These are phyloP conservation scores for Geopemphigus sp. DNA, from an alignment of 1,140 invertebrate genomes.

Conservation along the genomic window DNA sequence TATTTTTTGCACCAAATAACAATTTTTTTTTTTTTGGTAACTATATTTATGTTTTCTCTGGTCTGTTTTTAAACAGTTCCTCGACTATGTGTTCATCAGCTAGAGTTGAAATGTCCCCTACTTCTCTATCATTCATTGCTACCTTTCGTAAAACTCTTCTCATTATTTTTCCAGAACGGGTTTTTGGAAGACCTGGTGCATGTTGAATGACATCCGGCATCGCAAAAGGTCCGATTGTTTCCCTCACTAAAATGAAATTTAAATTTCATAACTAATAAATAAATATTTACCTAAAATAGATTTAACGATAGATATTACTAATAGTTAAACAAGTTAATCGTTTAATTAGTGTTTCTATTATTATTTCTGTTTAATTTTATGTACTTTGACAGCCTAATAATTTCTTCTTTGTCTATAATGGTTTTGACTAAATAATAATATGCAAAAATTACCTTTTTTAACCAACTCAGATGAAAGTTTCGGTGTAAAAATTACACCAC, in stretches of 20 bases:
- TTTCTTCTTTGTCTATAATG: too few relatives aligned
- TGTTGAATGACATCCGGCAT: conserved; percentile 91
- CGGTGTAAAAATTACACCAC: conserved; percentile 69
- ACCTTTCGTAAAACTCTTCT: conserved; percentile 90
- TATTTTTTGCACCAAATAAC: conserved; percentile 2
- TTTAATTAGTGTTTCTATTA: too few relatives aligned
- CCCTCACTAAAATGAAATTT: conserved; percentile 65
- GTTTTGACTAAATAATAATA: too few relatives aligned
- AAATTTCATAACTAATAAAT: neutral
- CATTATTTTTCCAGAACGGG: conserved; percentile 98
- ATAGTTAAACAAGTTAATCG: too few relatives aligned
- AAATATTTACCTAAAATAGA: neutral
- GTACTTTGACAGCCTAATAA: too few relatives aligned
- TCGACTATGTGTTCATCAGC: conserved; percentile 85
- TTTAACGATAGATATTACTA: too few relatives aligned
- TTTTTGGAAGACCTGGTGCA: conserved; percentile 91
- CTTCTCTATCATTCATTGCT: conserved; percentile 78
- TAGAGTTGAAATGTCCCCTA: conserved; percentile 90
- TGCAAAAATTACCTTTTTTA: conserved; percentile 61
- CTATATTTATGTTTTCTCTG: conserved; percentile 53
- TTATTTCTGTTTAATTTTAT: too few relatives aligned
- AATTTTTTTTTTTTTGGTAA: neutral
- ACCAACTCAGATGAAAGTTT: conserved; percentile 74
- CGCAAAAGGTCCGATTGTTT: conserved; percentile 94
- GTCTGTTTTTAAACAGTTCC: conserved; percentile 71